A percentile compares a stretch with the other conserved stretches of the same genome.
phyloP scores from a whole-genome alignment of 37 sponge, comb jelly and placozoan species.

The Aplysina aerophoba region DNA sequence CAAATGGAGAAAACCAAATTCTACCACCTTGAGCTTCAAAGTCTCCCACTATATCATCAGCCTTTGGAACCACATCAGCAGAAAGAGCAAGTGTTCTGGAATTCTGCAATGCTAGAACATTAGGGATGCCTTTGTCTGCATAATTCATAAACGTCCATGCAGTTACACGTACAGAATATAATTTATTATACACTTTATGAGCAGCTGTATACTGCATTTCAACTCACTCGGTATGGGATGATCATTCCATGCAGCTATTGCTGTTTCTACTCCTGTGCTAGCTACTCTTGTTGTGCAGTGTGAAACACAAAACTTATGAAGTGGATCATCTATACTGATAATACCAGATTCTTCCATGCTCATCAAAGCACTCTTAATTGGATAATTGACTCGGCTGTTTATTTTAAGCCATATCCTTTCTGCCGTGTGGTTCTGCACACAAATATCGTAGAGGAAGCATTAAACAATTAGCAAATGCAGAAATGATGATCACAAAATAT shows the following conservation, averaged over 20 bases:
- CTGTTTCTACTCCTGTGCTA: conserved; percentile 14
- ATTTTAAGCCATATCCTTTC: conserved; percentile 11
- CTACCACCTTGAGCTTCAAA: too few species aligned
- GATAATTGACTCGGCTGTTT: conserved; percentile 19
- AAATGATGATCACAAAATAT: background rate
- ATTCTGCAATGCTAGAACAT: too few species aligned
- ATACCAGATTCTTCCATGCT: background rate
- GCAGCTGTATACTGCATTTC: too few species aligned
- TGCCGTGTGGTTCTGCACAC: conserved; percentile 26
- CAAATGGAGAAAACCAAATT: too few species aligned
- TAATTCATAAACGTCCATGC: too few species aligned
- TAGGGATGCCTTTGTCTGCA: too few species aligned
- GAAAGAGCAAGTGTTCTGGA: too few species aligned
- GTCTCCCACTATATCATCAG: too few species aligned
- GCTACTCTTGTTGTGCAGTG: conserved; percentile 40
- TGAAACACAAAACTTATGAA: conserved; percentile 56
- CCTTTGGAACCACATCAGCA: too few species aligned
- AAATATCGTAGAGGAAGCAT: background rate
- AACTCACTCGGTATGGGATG: conserved; percentile 60
- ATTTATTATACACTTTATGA: too few species aligned
- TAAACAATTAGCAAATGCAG: too few species aligned
- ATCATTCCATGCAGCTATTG: conserved; percentile 62
- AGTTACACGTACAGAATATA: too few species aligned
- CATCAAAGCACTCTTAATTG: background rate
- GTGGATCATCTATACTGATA: conserved; percentile 12